Evolutionary conservation across 2,113 vertebrate species (phyloP), one percentile per base, ranked within the genome.

Genomic region (Brachyistius frenatus): DNA sequence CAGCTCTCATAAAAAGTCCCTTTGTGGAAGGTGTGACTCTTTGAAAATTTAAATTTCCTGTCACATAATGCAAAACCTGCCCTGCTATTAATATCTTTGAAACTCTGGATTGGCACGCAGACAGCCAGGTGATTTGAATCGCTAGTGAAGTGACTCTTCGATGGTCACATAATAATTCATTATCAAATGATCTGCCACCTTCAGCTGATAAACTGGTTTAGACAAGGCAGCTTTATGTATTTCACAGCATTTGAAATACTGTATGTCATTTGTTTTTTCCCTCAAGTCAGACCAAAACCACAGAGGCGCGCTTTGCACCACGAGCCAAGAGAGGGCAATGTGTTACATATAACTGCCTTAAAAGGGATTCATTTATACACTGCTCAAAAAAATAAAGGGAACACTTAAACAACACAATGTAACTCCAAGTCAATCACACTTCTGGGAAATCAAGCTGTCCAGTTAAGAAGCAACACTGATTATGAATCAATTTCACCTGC

Each of bases 241-340:
- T 61, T 61, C 8, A 23, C 37, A 30, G 1, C 31, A 63, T 15
- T 63, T 65, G 15, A 2, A 71, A 33, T 23, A 23, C 23, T 23
- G 23, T 23, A 23, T 15, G 6, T 3, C 39, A 16, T 15, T 50
- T 54, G n/a, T 37, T 14, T 49, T n/a, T 2, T 44, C 13, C 41
- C 10, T 13, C 41, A 44, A 44, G 10, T 8, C 39, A 41, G 39
- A 41, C 14, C 9, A 23, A 32, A 53, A 54, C 61, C 8, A 44
- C 7, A 23, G 5, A 33, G 5, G 23, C 5, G 52, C 37, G 71
- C 16, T 70, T 57, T 70, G 30, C 63, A 31, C 2, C 30, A 10
- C 3, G 35, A 1, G 44, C 81, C 84, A 79, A 2, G 1, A 73
- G 84, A 73, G 80, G 87, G 81, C 75, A 73, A 54, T 66, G 50